Evolutionary conservation across 2,888 invertebrate species (phyloP).

Genomic region (Arge pagana): DNA sequence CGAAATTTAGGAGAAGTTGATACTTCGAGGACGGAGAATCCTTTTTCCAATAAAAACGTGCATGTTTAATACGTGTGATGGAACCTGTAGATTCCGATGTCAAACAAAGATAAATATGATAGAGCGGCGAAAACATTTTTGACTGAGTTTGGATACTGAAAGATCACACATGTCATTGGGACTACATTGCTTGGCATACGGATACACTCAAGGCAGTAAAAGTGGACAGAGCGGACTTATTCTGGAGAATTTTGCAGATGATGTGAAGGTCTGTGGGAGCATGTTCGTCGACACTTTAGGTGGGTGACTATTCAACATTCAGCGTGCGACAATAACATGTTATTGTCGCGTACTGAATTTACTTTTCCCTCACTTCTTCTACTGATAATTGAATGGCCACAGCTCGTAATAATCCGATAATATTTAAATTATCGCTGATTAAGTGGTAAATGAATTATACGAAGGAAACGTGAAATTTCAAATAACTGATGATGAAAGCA

Average conservation of each 20-base stretch:
- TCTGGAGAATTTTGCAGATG: slow-evolving; percentile 5
- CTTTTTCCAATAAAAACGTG: slow-evolving; percentile 3
- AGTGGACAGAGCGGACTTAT: slow-evolving; percentile 7
- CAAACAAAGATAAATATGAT: slow-evolving; percentile 3
- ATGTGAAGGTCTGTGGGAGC: slow-evolving; percentile 7
- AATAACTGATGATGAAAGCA: too few species aligned
- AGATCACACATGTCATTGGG: slow-evolving; percentile 21
- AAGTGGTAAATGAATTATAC: too few species aligned
- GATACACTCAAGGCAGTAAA: neutral
- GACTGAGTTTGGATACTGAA: slow-evolving; percentile 6
- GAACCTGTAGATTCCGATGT: slow-evolving; percentile 9
- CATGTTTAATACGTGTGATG: slow-evolving; percentile 2
- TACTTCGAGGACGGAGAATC: slow-evolving; percentile 10
- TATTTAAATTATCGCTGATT: too few species aligned
- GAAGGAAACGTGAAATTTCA: too few species aligned
- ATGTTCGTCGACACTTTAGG: neutral
- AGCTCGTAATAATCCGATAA: too few species aligned
- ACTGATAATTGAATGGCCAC: too few species aligned
- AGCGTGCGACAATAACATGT: slow-evolving; percentile 2
- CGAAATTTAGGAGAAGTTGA: slow-evolving; percentile 4
- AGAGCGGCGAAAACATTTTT: slow-evolving; percentile 7
- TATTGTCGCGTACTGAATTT: slow-evolving; percentile 5
- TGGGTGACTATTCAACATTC: slow-evolving; percentile 3
- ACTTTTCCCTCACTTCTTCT: too few species aligned
- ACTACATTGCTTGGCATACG: slow-evolving; percentile 15